Evolutionary conservation across 1,140 invertebrate species (phyloP), one percentile per base, ranked within the genome.

Genomic region (Panagrolaimus sp.): DNA sequence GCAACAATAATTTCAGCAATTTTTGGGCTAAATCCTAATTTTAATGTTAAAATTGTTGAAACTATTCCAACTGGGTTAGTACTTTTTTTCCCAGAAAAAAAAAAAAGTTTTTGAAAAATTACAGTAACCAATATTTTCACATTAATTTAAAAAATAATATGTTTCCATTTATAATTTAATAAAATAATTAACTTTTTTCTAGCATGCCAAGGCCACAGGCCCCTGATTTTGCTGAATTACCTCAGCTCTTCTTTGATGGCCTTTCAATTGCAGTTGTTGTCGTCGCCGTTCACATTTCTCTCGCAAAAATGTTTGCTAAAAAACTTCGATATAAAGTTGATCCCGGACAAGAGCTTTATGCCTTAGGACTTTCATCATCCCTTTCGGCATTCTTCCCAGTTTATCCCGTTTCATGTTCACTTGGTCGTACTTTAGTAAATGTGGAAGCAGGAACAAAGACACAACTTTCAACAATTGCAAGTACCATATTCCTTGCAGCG

Each of bases 391-490:
- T 74, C 42, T 74, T 74, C 14, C 74, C 73, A 5, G 69, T 75
- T 42, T 74, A 72, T 72, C 73, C 73, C 5, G 71, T 67, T n/a
- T 74, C 72, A n/a, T 75, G 69, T n/a, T 74, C 69, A 1, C 70
- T 74, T 16, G 73, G 73, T 11, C 27, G 73, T n/a, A 47, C 73
- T 3, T 9, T 74, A 1, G 57, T 74, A 5, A 45, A 73, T 20
- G 73, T 64, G 9, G 74, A 74, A 20, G 38, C 62, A 42, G 73
- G 73, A 43, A 71, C 72, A 42, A 70, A 62, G 61, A 74, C 72
- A 23, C 67, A 31, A 66, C 62, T 64, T 14, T 68, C 74, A 1
- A 63, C 63, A 7, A 23, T 76, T 9, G 65, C 68, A 20, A 76
- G 74, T 0, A 63, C 65, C 8, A 38, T 68, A 31, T 31, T 76